Evolutionary conservation across 2,113 vertebrate species (phyloP), one percentile per base, ranked within the genome.

Genomic region (Poeciliopsis occidentalis): DNA sequence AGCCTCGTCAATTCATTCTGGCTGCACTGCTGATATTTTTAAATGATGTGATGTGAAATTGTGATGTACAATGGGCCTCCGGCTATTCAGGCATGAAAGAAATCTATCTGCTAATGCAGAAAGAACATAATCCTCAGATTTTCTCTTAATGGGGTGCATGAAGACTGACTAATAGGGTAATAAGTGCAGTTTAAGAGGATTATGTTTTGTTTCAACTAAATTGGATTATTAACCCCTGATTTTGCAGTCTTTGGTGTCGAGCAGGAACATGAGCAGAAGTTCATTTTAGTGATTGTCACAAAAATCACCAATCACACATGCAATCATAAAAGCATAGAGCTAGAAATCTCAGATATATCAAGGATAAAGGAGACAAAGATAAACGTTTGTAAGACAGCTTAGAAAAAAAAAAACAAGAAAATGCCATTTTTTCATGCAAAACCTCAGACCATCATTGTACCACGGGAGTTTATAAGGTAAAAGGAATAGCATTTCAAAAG

Each of bases 141-240:
- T 75, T 11, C n/a, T 86, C 79, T 82, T 89, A 87, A 92, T 80
- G 75, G 69, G 73, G 57, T 79, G 83, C 80, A 41, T 66, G 71
- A 89, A 68, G 51, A 64, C 78, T 68, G 72, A 75, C 76, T 87
- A 84, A 91, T 88, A 75, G 75, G 69, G 27, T 80, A 84, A 82
- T 77, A 76, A 70, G 65, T 74, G 51, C 24, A 60, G 54, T 86
- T 92, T 88, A 88, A 93, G 73, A 88, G 87, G 92, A 91, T 93
- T 93, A 91, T 32, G 31, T 82, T 88, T 88, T 85, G 86, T 91
- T 90, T 88, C 85, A 88, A 80, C 72, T 84, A 84, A 88, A 89
- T 83, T 24, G 86, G 88, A 88, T 91, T 92, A 85, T 68, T 72
- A 71, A 80, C 24, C 69, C 32, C 27, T 76, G 73, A 79, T 62